Evolutionary conservation across 2,113 vertebrate species (phyloP).

Genomic region (Larimichthys polyactis): DNA sequence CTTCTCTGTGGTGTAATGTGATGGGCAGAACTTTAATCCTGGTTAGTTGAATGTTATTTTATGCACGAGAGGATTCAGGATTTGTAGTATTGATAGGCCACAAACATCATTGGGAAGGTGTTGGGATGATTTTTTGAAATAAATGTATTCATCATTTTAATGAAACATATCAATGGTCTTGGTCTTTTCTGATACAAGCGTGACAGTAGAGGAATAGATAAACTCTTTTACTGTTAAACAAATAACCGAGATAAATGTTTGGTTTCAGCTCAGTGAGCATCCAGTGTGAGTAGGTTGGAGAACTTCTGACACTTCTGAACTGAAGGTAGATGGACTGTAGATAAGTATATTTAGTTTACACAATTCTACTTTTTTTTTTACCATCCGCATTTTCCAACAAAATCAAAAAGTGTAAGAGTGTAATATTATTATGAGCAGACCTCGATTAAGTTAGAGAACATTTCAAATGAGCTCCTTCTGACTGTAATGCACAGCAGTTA

Average conservation of each 20-base stretch:
- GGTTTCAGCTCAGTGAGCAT: neutral
- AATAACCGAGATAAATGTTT: neutral
- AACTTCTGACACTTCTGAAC: neutral
- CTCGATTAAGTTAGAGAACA: neutral
- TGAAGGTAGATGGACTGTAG: neutral
- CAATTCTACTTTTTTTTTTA: neutral
- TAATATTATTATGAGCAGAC: neutral
- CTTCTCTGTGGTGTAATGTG: neutral
- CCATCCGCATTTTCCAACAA: neutral
- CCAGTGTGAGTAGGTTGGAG: neutral
- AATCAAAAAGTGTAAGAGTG: neutral
- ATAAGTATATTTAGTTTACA: neutral
- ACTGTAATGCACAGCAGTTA: neutral
- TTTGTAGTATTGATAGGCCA: neutral
- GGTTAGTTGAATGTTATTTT: neutral
- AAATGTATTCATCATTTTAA: conserved; percentile 20
- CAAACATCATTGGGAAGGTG: neutral
- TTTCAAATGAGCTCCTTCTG: neutral
- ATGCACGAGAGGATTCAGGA: neutral
- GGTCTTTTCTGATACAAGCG: neutral
- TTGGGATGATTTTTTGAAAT: conserved; percentile 9
- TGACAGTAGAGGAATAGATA: neutral
- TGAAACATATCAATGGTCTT: neutral
- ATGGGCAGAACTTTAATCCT: neutral
- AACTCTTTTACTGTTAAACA: neutral